Evolutionary conservation across 2,113 vertebrate genomes (phyloP).

Genomic region (Okapia johnstoni): DNA sequence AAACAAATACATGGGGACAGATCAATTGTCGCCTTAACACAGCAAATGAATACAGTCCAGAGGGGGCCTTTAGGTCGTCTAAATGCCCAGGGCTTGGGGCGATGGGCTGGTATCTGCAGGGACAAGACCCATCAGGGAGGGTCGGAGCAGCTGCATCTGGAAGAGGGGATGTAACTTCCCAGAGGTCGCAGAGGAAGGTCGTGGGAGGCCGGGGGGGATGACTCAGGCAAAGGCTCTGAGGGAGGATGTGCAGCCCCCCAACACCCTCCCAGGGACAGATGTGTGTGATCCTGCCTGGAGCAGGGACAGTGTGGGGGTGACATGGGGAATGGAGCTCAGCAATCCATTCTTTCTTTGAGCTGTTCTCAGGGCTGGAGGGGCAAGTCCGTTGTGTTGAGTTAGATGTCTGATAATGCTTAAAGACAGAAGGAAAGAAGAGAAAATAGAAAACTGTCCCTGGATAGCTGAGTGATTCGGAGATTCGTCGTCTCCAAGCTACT

Average conservation of each 20-base stretch:
- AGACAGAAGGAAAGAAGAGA: neutral
- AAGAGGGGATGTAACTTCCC: neutral
- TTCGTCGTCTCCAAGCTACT: neutral
- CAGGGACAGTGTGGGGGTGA: accelerated
- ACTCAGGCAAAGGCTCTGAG: neutral
- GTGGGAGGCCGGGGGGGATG: accelerated
- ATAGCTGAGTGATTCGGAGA: neutral
- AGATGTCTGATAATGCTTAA: neutral
- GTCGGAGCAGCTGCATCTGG: neutral
- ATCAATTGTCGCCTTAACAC: neutral
- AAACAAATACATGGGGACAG: neutral
- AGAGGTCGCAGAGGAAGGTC: neutral
- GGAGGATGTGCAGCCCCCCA: accelerated
- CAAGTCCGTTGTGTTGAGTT: neutral
- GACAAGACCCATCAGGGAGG: neutral
- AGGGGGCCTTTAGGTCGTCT: accelerated
- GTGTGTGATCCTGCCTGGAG: neutral
- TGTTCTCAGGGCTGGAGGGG: neutral
- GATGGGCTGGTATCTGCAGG: accelerated
- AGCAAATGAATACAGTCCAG: neutral
- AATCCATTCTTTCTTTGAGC: neutral
- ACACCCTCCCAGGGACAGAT: neutral
- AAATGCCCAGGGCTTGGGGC: accelerated
- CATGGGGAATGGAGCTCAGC: neutral
- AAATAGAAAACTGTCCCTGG: neutral